phyloP scores from a whole-genome alignment of 2,888 invertebrate species.

The Lamproptera curius region DNA sequence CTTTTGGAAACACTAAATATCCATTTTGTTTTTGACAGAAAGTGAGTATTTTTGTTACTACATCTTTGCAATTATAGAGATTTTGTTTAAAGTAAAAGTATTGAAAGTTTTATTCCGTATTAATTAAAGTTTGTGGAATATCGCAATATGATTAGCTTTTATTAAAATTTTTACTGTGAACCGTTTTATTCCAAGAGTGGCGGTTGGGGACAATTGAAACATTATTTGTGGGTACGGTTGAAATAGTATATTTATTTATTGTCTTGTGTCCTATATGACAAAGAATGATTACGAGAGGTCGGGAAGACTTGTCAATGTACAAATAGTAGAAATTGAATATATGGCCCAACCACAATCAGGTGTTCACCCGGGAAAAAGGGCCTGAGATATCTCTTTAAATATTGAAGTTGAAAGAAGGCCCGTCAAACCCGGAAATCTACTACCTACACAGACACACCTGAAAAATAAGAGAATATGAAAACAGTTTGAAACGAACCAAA shows the following conservation, averaged over 20 bases:
- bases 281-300: conserved; percentile 17
- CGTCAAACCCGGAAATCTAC: conserved; percentile 23
- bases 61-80: conserved; percentile 6
- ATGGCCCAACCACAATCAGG: too few relatives aligned
- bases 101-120: conserved; percentile 5
- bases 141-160: conserved; percentile 4
- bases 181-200: conserved; percentile 4
- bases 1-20: too few relatives aligned
- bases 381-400: too few relatives aligned
- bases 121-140: conserved; percentile 7
- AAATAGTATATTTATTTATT: conserved; percentile 9
- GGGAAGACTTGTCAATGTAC: too few relatives aligned
- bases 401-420: not conserved
- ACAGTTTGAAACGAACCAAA: conserved; percentile 20
- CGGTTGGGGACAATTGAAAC: conserved; percentile 20
- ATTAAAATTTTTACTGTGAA: conserved; percentile 3
- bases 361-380: too few relatives aligned
- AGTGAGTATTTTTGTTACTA: conserved; percentile 13
- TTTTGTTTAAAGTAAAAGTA: conserved; percentile 3
- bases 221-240: conserved; percentile 21
- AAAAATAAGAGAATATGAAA: conserved; percentile 13
- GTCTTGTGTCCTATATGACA: conserved; percentile 2
- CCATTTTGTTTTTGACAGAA: conserved; percentile 14
- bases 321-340: too few relatives aligned
- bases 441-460: conserved; percentile 29